A percentile compares a stretch with the other conserved stretches of the same genome.
phyloP scores from a whole-genome alignment of 2,888 invertebrate species.

The Conistra vaccinii region DNA sequence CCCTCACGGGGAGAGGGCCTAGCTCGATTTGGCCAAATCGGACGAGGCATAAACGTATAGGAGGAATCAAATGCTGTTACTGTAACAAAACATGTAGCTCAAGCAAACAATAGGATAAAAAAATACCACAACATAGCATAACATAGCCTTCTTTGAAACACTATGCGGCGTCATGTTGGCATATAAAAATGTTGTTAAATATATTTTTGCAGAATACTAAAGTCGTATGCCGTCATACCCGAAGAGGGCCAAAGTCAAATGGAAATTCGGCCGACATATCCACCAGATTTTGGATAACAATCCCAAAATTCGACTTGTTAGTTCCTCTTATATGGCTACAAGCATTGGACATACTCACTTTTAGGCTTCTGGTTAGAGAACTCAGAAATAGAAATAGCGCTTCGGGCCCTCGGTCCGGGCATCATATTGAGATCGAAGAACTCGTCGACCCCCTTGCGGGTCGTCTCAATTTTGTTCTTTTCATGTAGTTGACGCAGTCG shows the following conservation, averaged over 20 bases:
- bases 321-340: background rate
- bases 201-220: too few relatives aligned
- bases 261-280: too few relatives aligned
- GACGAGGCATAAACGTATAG: constrained; percentile 82
- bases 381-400: constrained; percentile 79
- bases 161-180: background rate
- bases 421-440: constrained; percentile 87
- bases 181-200: background rate
- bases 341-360: constrained; percentile 66
- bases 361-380: constrained; percentile 77
- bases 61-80: constrained; percentile 83
- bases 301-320: background rate
- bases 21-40: constrained; percentile 74
- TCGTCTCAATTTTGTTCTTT: constrained; percentile 78
- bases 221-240: background rate
- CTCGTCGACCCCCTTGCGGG: constrained; percentile 79
- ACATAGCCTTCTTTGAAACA: background rate
- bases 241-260: background rate
- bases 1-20: constrained; percentile 70
- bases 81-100: constrained; percentile 64
- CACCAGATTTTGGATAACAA: background rate
- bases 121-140: too few relatives aligned
- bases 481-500: constrained; percentile 85
- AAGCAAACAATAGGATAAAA: background rate
- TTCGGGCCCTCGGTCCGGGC: constrained; percentile 78